These are phyloP conservation scores for Xestobium rufovillosum DNA, from an alignment of 2,888 invertebrate species.

Conservation along the genomic window DNA sequence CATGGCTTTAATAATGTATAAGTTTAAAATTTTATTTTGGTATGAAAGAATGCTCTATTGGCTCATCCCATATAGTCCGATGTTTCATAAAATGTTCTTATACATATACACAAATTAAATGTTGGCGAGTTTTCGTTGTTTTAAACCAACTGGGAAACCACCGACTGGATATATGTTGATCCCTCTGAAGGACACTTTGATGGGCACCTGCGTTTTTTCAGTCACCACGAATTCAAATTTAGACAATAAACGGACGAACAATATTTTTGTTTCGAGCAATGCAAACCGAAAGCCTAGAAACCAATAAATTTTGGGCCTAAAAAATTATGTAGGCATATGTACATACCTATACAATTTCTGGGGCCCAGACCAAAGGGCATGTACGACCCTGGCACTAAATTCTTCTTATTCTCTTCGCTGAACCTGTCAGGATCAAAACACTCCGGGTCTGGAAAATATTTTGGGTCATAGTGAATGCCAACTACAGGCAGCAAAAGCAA, in stretches of 20 bases:
- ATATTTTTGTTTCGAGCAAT: slow-evolving; percentile 33
- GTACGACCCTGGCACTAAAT: slow-evolving; percentile 44
- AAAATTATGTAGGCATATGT: no score
- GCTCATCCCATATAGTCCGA: no score
- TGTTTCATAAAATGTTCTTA: no score
- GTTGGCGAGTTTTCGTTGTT: no score
- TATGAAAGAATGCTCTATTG: no score
- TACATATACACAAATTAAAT: no score
- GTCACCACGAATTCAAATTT: slow-evolving; percentile 32
- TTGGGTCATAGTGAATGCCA: slow-evolving; percentile 41
- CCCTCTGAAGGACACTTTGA: slow-evolving; percentile 25
- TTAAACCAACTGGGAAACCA: no score
- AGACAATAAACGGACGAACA: slow-evolving; percentile 30
- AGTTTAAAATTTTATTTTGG: no score
- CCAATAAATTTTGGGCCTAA: no score
- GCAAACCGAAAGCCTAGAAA: slow-evolving; percentile 38
- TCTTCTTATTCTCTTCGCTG: no score
- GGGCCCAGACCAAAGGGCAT: slow-evolving; percentile 50
- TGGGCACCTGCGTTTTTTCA: slow-evolving; percentile 32
- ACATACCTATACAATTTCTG: slow-evolving; percentile 48
- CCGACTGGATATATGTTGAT: no score
- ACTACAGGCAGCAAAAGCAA: slow-evolving; percentile 35
- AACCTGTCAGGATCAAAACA: slow-evolving; percentile 47
- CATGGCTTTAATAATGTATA: no score
- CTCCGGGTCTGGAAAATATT: slow-evolving; percentile 43